Conservation (phyloP, 2,888 invertebrate genomes). For the Omphaloscelis lunosa region DNA sequence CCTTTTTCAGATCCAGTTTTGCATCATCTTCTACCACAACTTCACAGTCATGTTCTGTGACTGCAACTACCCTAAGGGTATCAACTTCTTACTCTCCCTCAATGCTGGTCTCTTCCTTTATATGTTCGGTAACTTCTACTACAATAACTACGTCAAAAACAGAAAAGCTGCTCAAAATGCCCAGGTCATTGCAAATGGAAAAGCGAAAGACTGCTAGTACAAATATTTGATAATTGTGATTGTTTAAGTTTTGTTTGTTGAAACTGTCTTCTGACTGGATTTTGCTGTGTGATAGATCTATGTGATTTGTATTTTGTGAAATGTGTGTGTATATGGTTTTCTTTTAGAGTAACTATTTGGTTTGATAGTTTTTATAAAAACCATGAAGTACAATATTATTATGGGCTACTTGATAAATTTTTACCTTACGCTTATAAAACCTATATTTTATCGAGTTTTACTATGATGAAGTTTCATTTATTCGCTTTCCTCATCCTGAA, state of each 20-base stretch:
- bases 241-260: slow-evolving; percentile 22
- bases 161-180: slow-evolving; percentile 49
- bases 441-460: neutral
- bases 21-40: slow-evolving; percentile 94
- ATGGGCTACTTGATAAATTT: neutral
- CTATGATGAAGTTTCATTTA: neutral
- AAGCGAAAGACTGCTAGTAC: slow-evolving; percentile 82
- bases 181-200: slow-evolving; percentile 69
- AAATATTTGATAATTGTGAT: slow-evolving; percentile 63
- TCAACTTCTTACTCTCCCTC: slow-evolving; percentile 92
- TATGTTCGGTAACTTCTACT: slow-evolving; percentile 95
- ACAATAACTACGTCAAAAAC: slow-evolving; percentile 91
- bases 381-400: neutral
- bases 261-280: slow-evolving; percentile 19
- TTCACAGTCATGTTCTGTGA: slow-evolving; percentile 92
- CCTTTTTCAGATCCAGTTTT: slow-evolving; percentile 91
- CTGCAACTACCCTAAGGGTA: slow-evolving; percentile 93
- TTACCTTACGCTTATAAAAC: neutral
- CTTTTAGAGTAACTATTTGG: neutral
- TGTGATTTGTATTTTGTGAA: slow-evolving; percentile 30
- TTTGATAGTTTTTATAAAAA: neutral
- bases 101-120: slow-evolving; percentile 94
- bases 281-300: slow-evolving; percentile 44
- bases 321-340: slow-evolving; percentile 12
- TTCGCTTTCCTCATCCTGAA: neutral